These are phyloP conservation scores for Capricornis sumatraensis DNA, from an alignment of 2,113 vertebrate species.

Conservation along the genomic window DNA sequence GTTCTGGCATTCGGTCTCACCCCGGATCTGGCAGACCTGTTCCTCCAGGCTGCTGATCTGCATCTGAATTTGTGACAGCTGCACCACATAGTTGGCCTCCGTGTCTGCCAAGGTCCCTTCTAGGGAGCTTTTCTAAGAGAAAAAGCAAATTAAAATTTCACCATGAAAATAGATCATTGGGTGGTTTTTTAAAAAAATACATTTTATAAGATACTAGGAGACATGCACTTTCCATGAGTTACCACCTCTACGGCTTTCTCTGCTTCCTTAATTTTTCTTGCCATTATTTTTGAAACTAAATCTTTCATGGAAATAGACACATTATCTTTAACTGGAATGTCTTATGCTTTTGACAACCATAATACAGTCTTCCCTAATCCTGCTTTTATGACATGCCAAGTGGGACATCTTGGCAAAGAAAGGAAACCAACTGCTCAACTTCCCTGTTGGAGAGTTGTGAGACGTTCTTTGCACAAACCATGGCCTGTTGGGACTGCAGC, in stretches of 20 bases:
- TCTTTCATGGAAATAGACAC: neutral
- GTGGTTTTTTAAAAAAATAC: neutral
- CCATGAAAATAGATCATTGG: neutral
- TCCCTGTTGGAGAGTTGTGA: neutral
- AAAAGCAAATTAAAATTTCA: neutral
- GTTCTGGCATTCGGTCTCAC: slow-evolving; percentile 79
- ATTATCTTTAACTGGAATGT: neutral
- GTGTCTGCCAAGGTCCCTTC: slow-evolving; percentile 85
- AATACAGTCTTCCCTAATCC: neutral
- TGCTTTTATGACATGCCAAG: neutral
- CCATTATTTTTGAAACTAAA: neutral
- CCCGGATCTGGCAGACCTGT: slow-evolving; percentile 80
- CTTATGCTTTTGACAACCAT: neutral
- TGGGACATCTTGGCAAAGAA: neutral
- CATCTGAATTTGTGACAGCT: slow-evolving; percentile 80
- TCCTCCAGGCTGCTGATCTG: slow-evolving; percentile 81
- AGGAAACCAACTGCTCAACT: neutral
- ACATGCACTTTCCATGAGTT: neutral
- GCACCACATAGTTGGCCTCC: slow-evolving; percentile 76
- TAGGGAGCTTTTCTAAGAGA: slow-evolving; percentile 84
- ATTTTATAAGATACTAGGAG: neutral
- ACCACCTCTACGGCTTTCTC: neutral
- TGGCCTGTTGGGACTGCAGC: slow-evolving; percentile 68
- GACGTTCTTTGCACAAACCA: slow-evolving; percentile 72
- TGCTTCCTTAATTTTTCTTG: neutral